Conservation (phyloP, 2,113 vertebrate genomes). For the Esox niger region DNA sequence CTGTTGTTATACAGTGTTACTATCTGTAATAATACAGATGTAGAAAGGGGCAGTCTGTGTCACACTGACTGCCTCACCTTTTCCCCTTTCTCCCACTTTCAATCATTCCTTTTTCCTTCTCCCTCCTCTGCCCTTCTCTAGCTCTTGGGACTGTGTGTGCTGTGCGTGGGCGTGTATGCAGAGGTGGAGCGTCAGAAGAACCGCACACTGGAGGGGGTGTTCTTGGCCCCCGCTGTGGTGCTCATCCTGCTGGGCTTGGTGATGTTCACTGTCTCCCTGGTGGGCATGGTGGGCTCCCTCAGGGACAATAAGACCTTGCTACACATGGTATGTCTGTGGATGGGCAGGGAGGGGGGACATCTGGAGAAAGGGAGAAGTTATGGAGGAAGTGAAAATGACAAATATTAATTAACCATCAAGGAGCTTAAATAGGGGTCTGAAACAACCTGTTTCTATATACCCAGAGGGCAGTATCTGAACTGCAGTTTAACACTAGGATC, state of each 20-base stretch:
- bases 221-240: constrained; percentile 84
- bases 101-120: no score
- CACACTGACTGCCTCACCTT: no score
- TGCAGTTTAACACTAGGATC: no score
- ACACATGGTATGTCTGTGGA: constrained; percentile 72
- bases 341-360: background rate
- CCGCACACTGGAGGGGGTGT: constrained; percentile 84
- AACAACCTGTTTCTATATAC: no score
- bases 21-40: no score
- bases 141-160: constrained; percentile 80
- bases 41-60: no score
- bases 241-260: constrained; percentile 83
- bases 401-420: no score
- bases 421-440: no score
- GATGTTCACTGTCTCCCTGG: constrained; percentile 83
- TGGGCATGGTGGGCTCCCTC: constrained; percentile 85
- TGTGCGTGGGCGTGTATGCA: constrained; percentile 83
- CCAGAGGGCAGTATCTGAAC: no score
- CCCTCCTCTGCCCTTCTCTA: constrained; percentile 32
- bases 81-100: no score
- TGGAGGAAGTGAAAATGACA: no score
- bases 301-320: constrained; percentile 84
- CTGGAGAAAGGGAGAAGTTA: background rate
- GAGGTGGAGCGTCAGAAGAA: constrained; percentile 86
- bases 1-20: no score